Conservation (phyloP, 2,888 invertebrate genomes). For the Colletes collaris region DNA sequence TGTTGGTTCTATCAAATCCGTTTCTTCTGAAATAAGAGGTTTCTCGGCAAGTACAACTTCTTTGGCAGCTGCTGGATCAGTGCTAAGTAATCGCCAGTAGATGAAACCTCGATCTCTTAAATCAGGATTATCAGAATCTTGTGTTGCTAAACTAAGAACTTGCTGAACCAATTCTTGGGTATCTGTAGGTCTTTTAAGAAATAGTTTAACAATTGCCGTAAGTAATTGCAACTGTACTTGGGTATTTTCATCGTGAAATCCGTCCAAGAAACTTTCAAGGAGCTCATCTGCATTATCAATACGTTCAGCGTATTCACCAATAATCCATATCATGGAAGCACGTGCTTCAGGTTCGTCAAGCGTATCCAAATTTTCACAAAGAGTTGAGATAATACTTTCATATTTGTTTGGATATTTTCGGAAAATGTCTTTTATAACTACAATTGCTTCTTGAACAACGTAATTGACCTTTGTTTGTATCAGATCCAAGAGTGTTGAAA, state of each 20-base stretch:
- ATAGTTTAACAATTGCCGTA: conserved; percentile 99
- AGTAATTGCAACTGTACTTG: conserved; percentile 98
- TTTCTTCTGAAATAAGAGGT: conserved; percentile 99
- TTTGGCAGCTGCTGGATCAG: conserved; percentile 99
- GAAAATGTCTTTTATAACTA: conserved; percentile 99
- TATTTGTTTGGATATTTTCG: conserved; percentile 99
- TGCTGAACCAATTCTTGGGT: conserved; percentile 99
- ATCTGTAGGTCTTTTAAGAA: conserved; percentile 98
- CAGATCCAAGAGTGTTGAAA: conserved; percentile 97
- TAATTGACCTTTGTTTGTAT: conserved; percentile 99
- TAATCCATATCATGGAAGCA: conserved; percentile 98
- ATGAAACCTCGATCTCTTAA: conserved; percentile 99
- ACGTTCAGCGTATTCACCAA: conserved; percentile 99
- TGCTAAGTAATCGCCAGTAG: conserved; percentile 99
- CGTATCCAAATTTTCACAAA: conserved; percentile 99
- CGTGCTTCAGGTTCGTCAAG: conserved; percentile 99
- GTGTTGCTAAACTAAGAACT: conserved; percentile 94
- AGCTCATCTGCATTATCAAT: conserved; percentile 99
- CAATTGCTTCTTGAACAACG: conserved; percentile 99
- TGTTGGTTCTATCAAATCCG: conserved; percentile 98
- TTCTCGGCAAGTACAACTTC: conserved; percentile 99
- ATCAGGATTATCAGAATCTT: conserved; percentile 99
- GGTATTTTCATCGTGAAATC: conserved; percentile 98
- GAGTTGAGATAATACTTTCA: conserved; percentile 99
- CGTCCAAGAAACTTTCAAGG: conserved; percentile 98